Base-by-base conservation (phyloP, 2,113 vertebrate species). In the Syngnathoides biaculeatus region DNA sequence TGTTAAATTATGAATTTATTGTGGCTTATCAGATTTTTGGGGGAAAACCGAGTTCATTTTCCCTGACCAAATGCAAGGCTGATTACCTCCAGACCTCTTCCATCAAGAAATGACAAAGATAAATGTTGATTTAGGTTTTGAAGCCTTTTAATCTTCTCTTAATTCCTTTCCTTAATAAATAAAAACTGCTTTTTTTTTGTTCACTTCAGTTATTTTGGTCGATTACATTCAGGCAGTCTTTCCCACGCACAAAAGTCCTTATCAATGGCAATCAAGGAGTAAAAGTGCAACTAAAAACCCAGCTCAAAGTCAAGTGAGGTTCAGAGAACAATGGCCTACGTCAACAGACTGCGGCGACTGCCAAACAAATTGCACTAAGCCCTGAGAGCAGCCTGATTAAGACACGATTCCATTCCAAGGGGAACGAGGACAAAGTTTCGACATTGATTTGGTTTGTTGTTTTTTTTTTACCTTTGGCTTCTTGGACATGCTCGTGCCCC, bases 391-490 rank as follows among this genome's bases (percentile, higher is more conserved):
- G 48, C 19, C 48, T 8, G 8, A 8, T 50, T 6, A 9, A 57
- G 30, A 71, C 76, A 73, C 38, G 65, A 30, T 75, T 56, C 58
- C 69, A 72, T 67, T 72, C 38, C 80, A 57, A 74, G 48, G 74
- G 53, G 71, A 77, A 71, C 64, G 73, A 69, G 40, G 62, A 71
- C 68, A 73, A 73, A 52, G 67, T 74, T 72, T 56, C 30, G 19
- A 17, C 56, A 8, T 11, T 27, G 42, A 60, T 68, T 3, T n/a
- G 26, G 55, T 35, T 42, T 68, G 14, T 26, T 57, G 38, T 26
- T 58, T 62, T 65, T 67, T 53, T 57, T 86, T 89, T 90, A 90
- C 88, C 86, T 90, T 90, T 43, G 82, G 69, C 82, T 89, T 91
- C 81, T 87, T 89, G 76, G 87, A 60, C 90, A 90, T 91, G 79